phyloP scores from a whole-genome alignment of 2,113 vertebrate genomes.

The Hemicordylus capensis region DNA sequence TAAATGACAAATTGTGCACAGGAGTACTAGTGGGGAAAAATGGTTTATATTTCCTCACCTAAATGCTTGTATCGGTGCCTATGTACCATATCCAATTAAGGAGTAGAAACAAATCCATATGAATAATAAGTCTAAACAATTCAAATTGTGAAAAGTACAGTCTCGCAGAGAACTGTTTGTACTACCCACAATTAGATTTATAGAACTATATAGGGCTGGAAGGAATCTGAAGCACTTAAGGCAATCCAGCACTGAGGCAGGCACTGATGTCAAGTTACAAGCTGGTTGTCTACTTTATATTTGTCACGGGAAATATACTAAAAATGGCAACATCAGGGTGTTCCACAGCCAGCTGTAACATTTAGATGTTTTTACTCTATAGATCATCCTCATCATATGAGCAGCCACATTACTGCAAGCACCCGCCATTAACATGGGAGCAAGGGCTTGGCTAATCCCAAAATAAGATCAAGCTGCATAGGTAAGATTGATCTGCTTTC shows the following conservation, averaged over 20 bases:
- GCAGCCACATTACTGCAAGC: neutral
- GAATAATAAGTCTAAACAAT: neutral
- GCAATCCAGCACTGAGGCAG: neutral
- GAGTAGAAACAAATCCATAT: neutral
- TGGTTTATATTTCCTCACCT: rapidly evolving
- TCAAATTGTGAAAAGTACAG: neutral
- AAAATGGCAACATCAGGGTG: neutral
- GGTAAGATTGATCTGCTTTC: too few species aligned
- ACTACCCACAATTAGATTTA: neutral
- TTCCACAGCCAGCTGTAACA: neutral
- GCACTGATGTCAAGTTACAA: neutral
- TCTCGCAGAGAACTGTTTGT: neutral
- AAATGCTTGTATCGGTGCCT: neutral
- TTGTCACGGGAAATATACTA: neutral
- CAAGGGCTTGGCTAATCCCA: neutral
- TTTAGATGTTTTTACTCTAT: neutral
- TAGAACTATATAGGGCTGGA: neutral
- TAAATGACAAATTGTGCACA: neutral
- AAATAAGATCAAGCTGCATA: neutral
- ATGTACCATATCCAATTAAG: neutral
- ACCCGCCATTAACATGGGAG: neutral
- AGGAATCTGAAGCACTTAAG: neutral
- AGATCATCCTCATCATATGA: neutral
- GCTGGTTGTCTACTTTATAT: too few species aligned
- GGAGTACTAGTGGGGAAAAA: neutral